Base-by-base conservation (phyloP, 2,888 invertebrate species). In the Apamea monoglypha region DNA sequence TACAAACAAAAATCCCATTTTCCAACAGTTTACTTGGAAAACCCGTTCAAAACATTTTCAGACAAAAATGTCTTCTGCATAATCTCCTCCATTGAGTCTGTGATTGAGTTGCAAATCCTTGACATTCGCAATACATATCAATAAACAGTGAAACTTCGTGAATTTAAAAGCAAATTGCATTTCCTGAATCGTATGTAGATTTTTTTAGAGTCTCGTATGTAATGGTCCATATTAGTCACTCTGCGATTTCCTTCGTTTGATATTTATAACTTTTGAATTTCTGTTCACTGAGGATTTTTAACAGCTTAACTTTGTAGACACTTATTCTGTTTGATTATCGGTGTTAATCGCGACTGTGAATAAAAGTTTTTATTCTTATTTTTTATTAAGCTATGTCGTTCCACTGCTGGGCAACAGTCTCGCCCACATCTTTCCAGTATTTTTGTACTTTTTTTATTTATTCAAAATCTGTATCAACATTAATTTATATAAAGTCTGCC, bases 81-180 rank as follows among this genome's bases (percentile, higher is more conserved):
- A 70, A 77, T 66, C n/a, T 29, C 1, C 25, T 56, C 5, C 21
- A 71, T 63, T 61, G 47, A n/a, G n/a, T n/a, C n/a, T n/a, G n/a
- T n/a, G n/a, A n/a, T n/a, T n/a, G n/a, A 83, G 64, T 63, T 72
- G 50, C 21, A 78, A 82, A 83, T 78, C 50, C 64, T 78, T 84
- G 59, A 64, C 59, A 64, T 53, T 79, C 50, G 12, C 59, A 84
- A 70, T 82, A 79, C 73, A 84, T 82, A 69, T 66, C 64, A 69
- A 79, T 82, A 82, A 84, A 82, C 25, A 29, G 29, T 6, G n/a
- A 44, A 84, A 82, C 79, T 78, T 78, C 7, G 50, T n/a, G 56
- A 83, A 73, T 66, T 64, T 53, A 59, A 21, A 73, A 29, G 68
- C 40, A 78, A 82, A 73, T 78, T 69, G 72, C 56, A 64, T 73